Conservation (phyloP, 2,888 invertebrate genomes). For the Leptinotarsa haldemani region DNA sequence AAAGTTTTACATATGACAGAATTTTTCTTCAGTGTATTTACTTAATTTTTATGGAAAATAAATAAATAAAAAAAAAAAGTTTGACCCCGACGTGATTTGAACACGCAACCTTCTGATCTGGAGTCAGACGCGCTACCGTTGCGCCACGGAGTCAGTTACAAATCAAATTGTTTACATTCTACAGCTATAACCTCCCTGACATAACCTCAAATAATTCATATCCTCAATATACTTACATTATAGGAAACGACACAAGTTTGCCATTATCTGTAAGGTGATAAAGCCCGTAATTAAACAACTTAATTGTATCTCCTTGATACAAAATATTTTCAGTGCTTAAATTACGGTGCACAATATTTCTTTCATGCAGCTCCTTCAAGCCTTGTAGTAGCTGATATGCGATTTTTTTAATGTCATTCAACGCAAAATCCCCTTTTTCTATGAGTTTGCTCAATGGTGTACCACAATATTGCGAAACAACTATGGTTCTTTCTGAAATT, state of each 20-base stretch:
- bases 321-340: constrained; percentile 87
- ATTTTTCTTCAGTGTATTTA: too few species aligned
- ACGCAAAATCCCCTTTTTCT: constrained; percentile 66
- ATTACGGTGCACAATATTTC: constrained; percentile 82
- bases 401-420: constrained; percentile 72
- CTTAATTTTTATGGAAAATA: too few species aligned
- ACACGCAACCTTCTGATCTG: constrained; percentile 98
- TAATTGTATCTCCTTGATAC: constrained; percentile 78
- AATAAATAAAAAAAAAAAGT: constrained; percentile 55
- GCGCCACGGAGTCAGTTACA: constrained; percentile 85
- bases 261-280: constrained; percentile 91
- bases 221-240: constrained; percentile 71
- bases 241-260: constrained; percentile 89
- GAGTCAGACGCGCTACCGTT: constrained; percentile 98
- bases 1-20: too few species aligned
- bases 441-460: constrained; percentile 69
- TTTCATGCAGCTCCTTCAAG: constrained; percentile 77
- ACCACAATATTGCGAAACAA: constrained; percentile 84
- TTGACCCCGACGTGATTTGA: constrained; percentile 97
- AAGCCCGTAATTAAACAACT: constrained; percentile 93
- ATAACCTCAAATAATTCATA: constrained; percentile 23
- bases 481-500: constrained; percentile 78
- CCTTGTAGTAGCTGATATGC: constrained; percentile 80
- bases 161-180: neutral
- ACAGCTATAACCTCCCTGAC: neutral